These are phyloP conservation scores for Mesochorus sp. DNA, from an alignment of 2,888 invertebrate genomes.

Conservation along the genomic window DNA sequence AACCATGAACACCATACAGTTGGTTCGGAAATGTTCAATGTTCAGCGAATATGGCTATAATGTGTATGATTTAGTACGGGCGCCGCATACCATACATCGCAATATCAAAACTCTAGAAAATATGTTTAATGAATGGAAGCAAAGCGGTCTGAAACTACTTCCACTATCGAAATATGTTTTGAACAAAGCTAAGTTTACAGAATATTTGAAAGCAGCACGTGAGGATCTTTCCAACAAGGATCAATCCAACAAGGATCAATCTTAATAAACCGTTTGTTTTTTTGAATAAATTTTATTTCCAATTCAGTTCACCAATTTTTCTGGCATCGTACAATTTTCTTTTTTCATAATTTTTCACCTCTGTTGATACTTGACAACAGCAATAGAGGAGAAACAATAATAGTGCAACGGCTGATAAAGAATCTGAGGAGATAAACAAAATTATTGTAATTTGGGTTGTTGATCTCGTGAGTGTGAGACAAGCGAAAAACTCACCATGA, in stretches of 20 bases:
- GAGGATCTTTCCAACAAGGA: neutral
- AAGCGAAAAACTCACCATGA: conserved; percentile 83
- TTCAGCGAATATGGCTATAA: conserved; percentile 45
- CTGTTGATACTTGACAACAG: conserved; percentile 84
- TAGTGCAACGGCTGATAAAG: conserved; percentile 72
- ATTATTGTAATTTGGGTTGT: too few species aligned
- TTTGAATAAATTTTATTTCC: neutral
- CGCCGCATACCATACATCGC: conserved; percentile 6
- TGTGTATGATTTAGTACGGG: conserved; percentile 32
- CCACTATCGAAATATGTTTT: neutral
- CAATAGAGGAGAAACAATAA: conserved; percentile 83
- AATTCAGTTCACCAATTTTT: conserved; percentile 5
- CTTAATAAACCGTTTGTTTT: neutral
- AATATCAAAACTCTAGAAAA: neutral
- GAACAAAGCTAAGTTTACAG: neutral
- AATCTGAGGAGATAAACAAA: conserved; percentile 76
- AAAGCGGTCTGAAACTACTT: neutral
- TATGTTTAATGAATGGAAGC: neutral
- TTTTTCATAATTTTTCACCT: conserved; percentile 80
- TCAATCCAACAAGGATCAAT: neutral
- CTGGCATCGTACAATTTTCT: conserved; percentile 2
- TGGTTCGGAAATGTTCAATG: too few species aligned
- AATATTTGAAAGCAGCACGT: neutral
- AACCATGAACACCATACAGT: neutral
- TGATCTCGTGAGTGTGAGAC: too few species aligned